A percentile compares a stretch with the other conserved stretches of the same genome.
These are phyloP conservation scores for Mactromeris polynyma DNA, from an alignment of 2,888 invertebrate species.

Conservation along the genomic window DNA sequence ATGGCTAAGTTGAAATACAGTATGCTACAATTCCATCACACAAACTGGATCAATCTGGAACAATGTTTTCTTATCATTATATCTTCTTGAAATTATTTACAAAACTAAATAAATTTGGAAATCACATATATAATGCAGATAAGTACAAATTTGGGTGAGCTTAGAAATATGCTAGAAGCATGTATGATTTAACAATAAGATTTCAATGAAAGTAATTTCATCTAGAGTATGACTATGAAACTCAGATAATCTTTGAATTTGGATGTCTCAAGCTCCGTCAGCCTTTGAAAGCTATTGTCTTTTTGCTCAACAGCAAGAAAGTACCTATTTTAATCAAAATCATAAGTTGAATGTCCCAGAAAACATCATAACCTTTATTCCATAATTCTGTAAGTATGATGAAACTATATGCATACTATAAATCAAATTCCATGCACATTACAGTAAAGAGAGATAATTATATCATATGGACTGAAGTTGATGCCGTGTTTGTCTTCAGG, in stretches of 20 bases:
- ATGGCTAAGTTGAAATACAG: conserved; percentile 13
- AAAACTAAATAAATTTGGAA: no score
- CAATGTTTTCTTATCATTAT: not conserved
- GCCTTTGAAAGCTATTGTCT: not conserved
- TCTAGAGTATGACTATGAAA: no score
- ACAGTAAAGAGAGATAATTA: conserved; percentile 27
- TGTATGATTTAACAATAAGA: not conserved
- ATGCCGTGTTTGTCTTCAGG: conserved; percentile 45
- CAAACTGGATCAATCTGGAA: not conserved
- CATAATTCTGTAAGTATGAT: not conserved
- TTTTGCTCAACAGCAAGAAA: not conserved
- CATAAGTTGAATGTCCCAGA: not conserved
- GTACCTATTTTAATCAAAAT: not conserved
- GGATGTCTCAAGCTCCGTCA: no score
- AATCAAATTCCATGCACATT: not conserved
- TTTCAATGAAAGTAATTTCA: not conserved
- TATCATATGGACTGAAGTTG: conserved; percentile 51
- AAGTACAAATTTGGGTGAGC: no score
- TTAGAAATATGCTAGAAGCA: no score
- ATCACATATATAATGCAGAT: no score
- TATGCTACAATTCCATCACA: conserved; percentile 7
- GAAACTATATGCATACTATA: conserved; percentile 13
- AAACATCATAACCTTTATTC: not conserved
- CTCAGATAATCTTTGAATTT: no score
- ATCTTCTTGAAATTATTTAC: no score